Percentiles rank a stretch among this genome's conserved stretches.
phyloP scores from a whole-genome alignment of 2,888 invertebrate genomes.

The Drosophila suboccidentalis region DNA sequence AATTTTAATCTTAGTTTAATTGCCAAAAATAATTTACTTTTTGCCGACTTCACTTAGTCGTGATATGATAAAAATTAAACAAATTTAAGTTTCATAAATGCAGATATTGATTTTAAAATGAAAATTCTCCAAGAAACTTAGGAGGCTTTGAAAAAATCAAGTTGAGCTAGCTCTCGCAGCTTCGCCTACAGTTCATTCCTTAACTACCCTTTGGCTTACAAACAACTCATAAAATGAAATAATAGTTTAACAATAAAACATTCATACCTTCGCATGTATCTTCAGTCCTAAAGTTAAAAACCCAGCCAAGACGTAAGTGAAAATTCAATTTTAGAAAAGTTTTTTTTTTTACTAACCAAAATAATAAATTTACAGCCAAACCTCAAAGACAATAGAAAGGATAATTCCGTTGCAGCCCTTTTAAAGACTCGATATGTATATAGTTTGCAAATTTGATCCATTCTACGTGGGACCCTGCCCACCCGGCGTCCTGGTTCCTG shows the following conservation, averaged over 20 bases:
- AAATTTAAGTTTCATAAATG: no score
- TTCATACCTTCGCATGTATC: background rate
- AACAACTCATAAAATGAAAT: slow-evolving; percentile 18
- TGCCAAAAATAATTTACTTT: no score
- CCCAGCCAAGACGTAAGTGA: slow-evolving; percentile 6
- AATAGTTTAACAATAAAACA: background rate
- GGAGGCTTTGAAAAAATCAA: background rate
- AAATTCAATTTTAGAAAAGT: background rate
- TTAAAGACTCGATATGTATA: slow-evolving; percentile 37
- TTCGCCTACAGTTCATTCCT: background rate
- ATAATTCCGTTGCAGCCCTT: background rate
- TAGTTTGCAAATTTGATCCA: slow-evolving; percentile 64
- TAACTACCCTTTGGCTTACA: background rate
- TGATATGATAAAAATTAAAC: no score
- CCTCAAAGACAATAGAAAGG: background rate
- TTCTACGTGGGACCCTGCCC: slow-evolving; percentile 71
- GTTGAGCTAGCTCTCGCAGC: background rate
- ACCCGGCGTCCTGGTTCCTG: slow-evolving; percentile 50
- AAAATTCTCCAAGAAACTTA: background rate
- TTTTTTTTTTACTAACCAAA: background rate
- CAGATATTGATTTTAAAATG: background rate
- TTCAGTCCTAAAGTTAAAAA: slow-evolving; percentile 12
- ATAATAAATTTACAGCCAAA: background rate
- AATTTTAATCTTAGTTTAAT: no score
- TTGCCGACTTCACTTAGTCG: no score